These are phyloP conservation scores for Pantherophis guttatus DNA, from an alignment of 2,113 vertebrate genomes.

Conservation along the genomic window DNA sequence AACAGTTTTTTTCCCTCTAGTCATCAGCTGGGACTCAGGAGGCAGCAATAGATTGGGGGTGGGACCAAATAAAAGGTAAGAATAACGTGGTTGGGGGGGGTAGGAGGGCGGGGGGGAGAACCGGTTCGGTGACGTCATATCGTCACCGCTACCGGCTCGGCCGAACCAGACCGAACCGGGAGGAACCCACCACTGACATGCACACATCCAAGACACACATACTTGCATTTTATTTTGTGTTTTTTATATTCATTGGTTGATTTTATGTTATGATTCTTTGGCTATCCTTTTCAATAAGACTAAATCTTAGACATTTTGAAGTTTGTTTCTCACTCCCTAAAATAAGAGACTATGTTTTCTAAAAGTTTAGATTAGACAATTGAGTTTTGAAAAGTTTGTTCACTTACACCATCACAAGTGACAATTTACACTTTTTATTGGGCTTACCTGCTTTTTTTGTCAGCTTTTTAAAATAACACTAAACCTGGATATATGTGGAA, in stretches of 20 bases:
- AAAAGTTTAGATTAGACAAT: background rate
- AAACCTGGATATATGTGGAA: background rate
- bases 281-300: background rate
- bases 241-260: background rate
- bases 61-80: too few species aligned
- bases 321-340: background rate
- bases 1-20: too few species aligned
- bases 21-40: too few species aligned
- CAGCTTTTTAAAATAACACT: background rate
- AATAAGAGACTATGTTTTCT: background rate
- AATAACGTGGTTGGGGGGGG: too few species aligned
- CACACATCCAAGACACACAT: background rate
- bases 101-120: too few species aligned
- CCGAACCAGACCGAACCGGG: too few species aligned
- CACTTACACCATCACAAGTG: background rate
- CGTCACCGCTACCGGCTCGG: too few species aligned
- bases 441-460: background rate
- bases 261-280: background rate
- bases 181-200: background rate
- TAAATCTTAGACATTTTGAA: background rate
- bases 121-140: too few species aligned
- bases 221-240: background rate
- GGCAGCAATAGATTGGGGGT: too few species aligned
- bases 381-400: background rate
- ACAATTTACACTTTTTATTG: background rate